Base-by-base conservation (phyloP, 2,888 invertebrate genomes). In the Azorinus chamasolen region DNA sequence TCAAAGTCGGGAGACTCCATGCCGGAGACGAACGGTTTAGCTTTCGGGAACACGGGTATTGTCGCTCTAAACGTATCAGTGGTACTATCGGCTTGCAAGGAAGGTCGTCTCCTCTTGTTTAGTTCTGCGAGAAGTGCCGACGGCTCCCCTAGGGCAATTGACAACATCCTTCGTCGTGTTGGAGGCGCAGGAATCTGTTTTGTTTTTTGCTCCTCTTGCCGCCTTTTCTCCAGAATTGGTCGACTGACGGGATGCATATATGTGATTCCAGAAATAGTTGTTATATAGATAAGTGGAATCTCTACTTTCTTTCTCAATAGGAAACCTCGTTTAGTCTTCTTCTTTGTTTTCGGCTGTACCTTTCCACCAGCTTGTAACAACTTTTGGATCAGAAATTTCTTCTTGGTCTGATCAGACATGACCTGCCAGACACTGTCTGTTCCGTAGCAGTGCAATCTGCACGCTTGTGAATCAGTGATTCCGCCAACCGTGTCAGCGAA, bases 391-490 rank as follows among this genome's bases (percentile, higher is more conserved):
- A 75, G 27, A 32, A 51, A 75, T 22, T 64, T 43, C 20, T 50
- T 63, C 25, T 53, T 68, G 6, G 63, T 46, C 2, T n/a, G 20
- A 5, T 69, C 69, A 32, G 37, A 39, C 41, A 75, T 62, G 14
- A 46, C 10, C 37, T 46, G 63, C 69, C 63, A 75, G 0, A 54
- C 16, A 3, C 43, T 2, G 46, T 75, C 70, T 32, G n/a, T 27
- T 12, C 43, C 48, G 32, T 70, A 75, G 25, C 75, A 70, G 48
- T 83, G 73, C n/a, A 77, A 22, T 41, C 72, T 71, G 41, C 84
- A 84, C 0, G 69, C 59, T 20, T 68, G 69, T 12, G 82, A 84
- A 39, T 80, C 78, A 1, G 82, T 84, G 12, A 84, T 72, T 3
- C 73, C 84, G 8, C 77, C 77, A 12, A 82, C 82, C 55, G 63